Conservation (phyloP, 2,888 invertebrate genomes). For the Tenthredo livida region DNA sequence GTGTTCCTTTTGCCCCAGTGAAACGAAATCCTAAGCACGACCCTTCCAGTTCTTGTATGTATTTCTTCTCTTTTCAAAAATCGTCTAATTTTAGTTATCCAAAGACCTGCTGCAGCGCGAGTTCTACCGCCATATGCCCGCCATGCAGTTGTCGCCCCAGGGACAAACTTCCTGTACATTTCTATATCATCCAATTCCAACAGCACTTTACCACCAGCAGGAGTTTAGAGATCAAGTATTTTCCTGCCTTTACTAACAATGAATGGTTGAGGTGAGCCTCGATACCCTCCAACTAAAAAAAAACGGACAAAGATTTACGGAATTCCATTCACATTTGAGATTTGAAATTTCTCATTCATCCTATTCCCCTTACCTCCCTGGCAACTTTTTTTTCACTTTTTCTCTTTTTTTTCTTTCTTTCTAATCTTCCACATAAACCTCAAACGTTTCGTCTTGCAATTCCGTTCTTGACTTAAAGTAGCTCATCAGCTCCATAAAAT, state of each 20-base stretch:
- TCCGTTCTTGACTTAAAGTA: not conserved
- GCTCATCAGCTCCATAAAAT: no score
- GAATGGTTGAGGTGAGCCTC: not conserved
- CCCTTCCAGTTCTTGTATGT: conserved; percentile 8
- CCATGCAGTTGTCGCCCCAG: not conserved
- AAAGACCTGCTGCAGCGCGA: not conserved
- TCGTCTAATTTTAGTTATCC: conserved; percentile 39
- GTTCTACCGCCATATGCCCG: not conserved
- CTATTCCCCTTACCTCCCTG: not conserved
- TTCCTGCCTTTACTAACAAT: conserved; percentile 7
- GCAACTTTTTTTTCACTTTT: not conserved
- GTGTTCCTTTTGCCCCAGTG: conserved; percentile 6
- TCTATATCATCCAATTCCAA: no score
- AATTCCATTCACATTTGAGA: conserved; percentile 31
- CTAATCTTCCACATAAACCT: not conserved
- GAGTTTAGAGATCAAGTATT: conserved; percentile 40
- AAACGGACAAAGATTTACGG: conserved; percentile 13
- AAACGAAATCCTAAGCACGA: conserved; percentile 34
- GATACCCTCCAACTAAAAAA: not conserved
- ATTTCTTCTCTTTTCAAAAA: not conserved
- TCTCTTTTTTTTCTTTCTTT: not conserved
- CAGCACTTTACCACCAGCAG: not conserved
- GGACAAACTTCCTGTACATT: conserved; percentile 39
- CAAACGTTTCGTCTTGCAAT: not conserved
- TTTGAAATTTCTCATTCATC: not conserved